phyloP scores from a whole-genome alignment of 2,797 vertebrate genomes.

The Phataginus tricuspis region DNA sequence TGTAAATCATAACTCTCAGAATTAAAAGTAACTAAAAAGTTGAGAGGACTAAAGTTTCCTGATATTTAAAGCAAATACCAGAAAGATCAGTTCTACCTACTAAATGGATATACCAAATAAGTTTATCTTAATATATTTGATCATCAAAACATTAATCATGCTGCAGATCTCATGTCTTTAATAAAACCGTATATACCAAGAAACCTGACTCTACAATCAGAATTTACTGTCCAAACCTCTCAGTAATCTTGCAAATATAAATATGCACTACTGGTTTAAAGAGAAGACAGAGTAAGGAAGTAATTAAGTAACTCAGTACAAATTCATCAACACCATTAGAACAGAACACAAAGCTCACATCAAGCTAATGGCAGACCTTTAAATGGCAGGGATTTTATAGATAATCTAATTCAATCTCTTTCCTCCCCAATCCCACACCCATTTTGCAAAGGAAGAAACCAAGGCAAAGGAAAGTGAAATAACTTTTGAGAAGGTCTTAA shows the following conservation, averaged over 20 bases:
- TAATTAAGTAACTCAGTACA: neutral
- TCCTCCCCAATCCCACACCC: neutral
- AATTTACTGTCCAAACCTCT: neutral
- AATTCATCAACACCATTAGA: neutral
- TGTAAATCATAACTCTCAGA: neutral
- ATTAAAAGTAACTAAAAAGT: conserved; percentile 18
- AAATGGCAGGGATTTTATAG: neutral
- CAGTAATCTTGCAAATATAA: conserved; percentile 3
- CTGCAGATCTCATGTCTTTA: neutral
- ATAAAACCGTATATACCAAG: neutral
- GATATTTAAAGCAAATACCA: neutral
- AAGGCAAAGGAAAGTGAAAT: conserved; percentile 1
- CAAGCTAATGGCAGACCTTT: neutral
- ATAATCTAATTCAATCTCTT: conserved; percentile 12
- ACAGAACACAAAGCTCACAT: neutral
- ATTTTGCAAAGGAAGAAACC: conserved; percentile 18
- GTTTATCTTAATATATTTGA: neutral
- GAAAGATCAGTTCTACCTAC: neutral
- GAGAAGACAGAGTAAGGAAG: neutral
- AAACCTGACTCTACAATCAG: neutral
- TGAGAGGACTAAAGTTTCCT: neutral
- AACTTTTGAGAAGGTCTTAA: conserved; percentile 24
- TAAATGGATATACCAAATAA: conserved; percentile 1
- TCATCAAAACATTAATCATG: neutral
- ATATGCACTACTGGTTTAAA: neutral